These are phyloP conservation scores for Rhagoletis zephyria DNA, from an alignment of 1,140 invertebrate species.

Conservation along the genomic window DNA sequence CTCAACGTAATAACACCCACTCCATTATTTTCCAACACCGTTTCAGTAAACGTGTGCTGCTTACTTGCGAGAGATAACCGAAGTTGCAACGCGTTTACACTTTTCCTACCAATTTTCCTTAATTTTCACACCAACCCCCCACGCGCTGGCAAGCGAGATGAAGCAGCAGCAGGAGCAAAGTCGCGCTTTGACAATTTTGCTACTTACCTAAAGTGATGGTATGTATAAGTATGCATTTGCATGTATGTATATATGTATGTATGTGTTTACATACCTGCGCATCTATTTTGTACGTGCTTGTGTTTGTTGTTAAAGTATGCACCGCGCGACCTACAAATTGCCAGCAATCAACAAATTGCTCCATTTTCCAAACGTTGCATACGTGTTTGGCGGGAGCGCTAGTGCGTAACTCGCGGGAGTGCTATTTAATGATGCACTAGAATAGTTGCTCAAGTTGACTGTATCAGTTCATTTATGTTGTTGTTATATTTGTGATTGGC, in stretches of 20 bases:
- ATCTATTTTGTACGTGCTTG: not conserved
- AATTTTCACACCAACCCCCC: slow-evolving; percentile 17
- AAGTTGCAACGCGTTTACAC: not conserved
- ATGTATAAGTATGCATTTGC: not conserved
- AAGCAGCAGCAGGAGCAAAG: not conserved
- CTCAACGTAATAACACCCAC: not conserved
- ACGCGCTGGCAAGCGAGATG: not conserved
- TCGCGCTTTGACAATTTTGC: not conserved
- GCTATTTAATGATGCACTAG: not conserved
- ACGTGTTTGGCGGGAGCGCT: not conserved
- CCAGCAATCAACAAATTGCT: slow-evolving; percentile 43
- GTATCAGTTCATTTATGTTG: not conserved
- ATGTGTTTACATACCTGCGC: too few relatives aligned
- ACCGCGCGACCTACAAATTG: slow-evolving; percentile 37
- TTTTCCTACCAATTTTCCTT: slow-evolving; percentile 33
- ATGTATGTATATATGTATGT: not conserved
- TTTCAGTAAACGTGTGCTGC: not conserved
- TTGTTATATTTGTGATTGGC: not conserved
- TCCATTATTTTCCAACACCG: not conserved
- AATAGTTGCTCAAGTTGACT: not conserved
- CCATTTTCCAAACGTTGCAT: slow-evolving; percentile 33
- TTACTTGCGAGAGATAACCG: not conserved
- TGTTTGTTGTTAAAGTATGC: slow-evolving; percentile 2
- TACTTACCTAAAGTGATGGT: not conserved
- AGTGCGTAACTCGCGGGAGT: not conserved